Evolutionary conservation across 2,113 vertebrate species (phyloP).

Genomic region (Pungitius pungitius): DNA sequence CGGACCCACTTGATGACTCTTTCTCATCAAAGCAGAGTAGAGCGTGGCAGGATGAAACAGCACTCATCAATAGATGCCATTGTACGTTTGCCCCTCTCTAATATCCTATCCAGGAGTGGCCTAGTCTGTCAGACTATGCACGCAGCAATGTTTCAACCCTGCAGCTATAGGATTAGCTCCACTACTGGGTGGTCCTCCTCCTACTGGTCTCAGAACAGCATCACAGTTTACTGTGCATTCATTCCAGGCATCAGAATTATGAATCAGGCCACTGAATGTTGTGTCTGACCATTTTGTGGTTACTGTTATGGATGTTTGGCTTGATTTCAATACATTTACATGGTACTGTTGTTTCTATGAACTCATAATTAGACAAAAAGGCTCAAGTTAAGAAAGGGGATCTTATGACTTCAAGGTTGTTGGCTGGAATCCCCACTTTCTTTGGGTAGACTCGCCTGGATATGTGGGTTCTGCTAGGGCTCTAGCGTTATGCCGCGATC

Average conservation of each 20-base stretch:
- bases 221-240: slow-evolving; percentile 29
- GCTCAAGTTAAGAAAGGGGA: slow-evolving; percentile 5
- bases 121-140: slow-evolving; percentile 56
- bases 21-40: slow-evolving; percentile 42
- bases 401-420: slow-evolving; percentile 23
- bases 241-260: slow-evolving; percentile 39
- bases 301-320: neutral
- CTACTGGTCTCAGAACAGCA: slow-evolving; percentile 55
- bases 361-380: slow-evolving; percentile 13
- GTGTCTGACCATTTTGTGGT: neutral
- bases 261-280: slow-evolving; percentile 21
- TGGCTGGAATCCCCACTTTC: slow-evolving; percentile 21
- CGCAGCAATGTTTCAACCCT: slow-evolving; percentile 54
- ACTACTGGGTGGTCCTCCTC: slow-evolving; percentile 71
- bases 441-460: slow-evolving; percentile 9
- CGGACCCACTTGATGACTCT: slow-evolving; percentile 27
- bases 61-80: slow-evolving; percentile 67
- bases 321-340: slow-evolving; percentile 16
- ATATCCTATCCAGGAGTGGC: slow-evolving; percentile 60
- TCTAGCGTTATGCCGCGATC: slow-evolving; percentile 27
- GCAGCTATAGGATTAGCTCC: slow-evolving; percentile 67
- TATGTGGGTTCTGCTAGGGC: slow-evolving; percentile 19
- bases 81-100: slow-evolving; percentile 57
- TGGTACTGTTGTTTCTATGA: slow-evolving; percentile 12
- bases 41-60: slow-evolving; percentile 48